Base-by-base conservation (phyloP, 2,113 vertebrate species). In the Peromyscus maniculatus region DNA sequence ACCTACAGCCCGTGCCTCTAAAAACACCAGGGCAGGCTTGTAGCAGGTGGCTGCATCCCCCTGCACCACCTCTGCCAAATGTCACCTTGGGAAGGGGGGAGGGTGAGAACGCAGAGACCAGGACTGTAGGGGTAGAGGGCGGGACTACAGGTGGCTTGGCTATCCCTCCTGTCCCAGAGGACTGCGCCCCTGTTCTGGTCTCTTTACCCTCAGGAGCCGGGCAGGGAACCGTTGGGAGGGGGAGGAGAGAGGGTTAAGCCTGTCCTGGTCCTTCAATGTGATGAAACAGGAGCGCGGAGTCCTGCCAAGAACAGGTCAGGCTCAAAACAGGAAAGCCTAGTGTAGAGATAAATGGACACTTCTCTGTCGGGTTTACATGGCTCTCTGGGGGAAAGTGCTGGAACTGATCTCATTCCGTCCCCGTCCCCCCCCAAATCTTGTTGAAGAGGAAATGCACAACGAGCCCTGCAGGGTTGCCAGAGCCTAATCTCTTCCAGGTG, bases 401-500 rank as follows among this genome's bases (percentile, higher is more conserved):
- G 91, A 97, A 87, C 93, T 59, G 87, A 94, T 87, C 90, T 95
- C 92, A 66, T 79, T 91, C 74, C 31, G 57, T 21, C 4, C n/a
- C n/a, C n/a, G n/a, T n/a, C n/a, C 39, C 43, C 33, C n/a, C 57
- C 36, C 69, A 91, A 87, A 90, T 95, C 82, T 28, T 6, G 0
- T 78, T n/a, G 67, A 55, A 79, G 71, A 96, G 95, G 96, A 96
- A 96, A 64, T 55, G 9, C 46, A 72, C 93, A 55, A 12, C 24
- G 87, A 75, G 72, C 94, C 77, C 86, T 36, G 66, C 39, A 17
- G 87, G 87, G 90, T 94, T 91, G 83, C 79, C 75, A 82, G 16
- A 57, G 62, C 16, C 77, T 97, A 87, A 97, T 97, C 92, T 97
- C 96, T 97, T 94, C 93, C 97, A 97, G 97, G 96, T 91, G 96